phyloP scores from a whole-genome alignment of 2,797 vertebrate species.

The Psittacula echo region DNA sequence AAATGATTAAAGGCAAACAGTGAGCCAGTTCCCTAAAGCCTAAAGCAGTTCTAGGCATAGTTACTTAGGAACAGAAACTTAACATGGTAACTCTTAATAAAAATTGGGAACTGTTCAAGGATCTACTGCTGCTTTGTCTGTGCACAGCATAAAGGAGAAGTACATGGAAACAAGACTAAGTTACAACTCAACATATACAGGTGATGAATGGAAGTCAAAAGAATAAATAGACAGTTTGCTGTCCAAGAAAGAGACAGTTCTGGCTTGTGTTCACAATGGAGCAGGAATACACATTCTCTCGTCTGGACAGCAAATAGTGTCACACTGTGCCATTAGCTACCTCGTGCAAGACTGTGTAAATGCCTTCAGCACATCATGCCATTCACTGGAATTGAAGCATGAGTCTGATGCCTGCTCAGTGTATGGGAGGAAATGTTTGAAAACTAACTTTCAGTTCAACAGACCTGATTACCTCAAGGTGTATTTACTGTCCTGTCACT shows the following conservation, averaged over 20 bases:
- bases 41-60: background rate
- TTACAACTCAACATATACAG: background rate
- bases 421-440: background rate
- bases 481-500: background rate
- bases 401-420: background rate
- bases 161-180: background rate
- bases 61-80: constrained; percentile 39
- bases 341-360: accelerated
- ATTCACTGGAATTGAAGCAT: background rate
- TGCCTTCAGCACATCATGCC: accelerated
- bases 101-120: background rate
- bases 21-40: background rate
- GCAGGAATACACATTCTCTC: background rate
- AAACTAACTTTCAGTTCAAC: background rate
- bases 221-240: background rate
- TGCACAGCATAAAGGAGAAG: background rate
- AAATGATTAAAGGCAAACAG: background rate
- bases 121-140: background rate
- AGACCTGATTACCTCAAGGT: background rate
- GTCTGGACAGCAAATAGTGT: background rate
- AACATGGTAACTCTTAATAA: background rate
- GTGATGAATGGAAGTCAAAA: background rate
- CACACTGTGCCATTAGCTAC: background rate
- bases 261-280: background rate
- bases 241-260: background rate